Evolutionary conservation across 2,797 vertebrate genomes (phyloP).

Genomic region (Onychomys leucogaster): DNA sequence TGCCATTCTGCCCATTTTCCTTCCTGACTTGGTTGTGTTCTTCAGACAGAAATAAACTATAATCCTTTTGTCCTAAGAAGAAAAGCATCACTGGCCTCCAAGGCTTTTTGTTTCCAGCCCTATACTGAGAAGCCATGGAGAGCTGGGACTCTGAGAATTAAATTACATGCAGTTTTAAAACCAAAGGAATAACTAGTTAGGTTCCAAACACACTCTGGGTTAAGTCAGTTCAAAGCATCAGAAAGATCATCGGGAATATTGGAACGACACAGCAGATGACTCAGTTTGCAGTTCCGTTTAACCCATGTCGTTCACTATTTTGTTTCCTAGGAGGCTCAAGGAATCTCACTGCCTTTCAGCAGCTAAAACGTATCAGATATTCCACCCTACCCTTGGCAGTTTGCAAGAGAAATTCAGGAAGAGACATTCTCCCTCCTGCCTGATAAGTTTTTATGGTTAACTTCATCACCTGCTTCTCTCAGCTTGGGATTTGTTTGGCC

Average conservation of each 20-base stretch:
- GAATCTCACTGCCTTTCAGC: constrained; percentile 41
- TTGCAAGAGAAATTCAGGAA: constrained; percentile 37
- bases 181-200: constrained; percentile 73
- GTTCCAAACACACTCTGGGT: constrained; percentile 63
- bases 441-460: neutral
- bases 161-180: constrained; percentile 74
- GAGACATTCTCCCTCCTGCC: neutral
- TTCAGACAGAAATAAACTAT: constrained; percentile 47
- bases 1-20: constrained; percentile 20
- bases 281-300: constrained; percentile 73
- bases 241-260: constrained; percentile 72
- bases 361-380: constrained; percentile 6
- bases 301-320: constrained; percentile 69
- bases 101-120: constrained; percentile 13
- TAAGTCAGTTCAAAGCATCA: constrained; percentile 76
- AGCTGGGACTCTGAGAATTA: constrained; percentile 62
- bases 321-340: constrained; percentile 32
- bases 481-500: constrained; percentile 2
- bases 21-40: constrained; percentile 18
- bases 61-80: constrained; percentile 13
- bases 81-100: neutral
- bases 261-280: constrained; percentile 62
- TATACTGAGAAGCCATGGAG: constrained; percentile 7
- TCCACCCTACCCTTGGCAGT: constrained; percentile 25
- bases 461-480: neutral